These are phyloP conservation scores for Channallabes apus DNA, from an alignment of 2,797 vertebrate genomes.

Conservation along the genomic window DNA sequence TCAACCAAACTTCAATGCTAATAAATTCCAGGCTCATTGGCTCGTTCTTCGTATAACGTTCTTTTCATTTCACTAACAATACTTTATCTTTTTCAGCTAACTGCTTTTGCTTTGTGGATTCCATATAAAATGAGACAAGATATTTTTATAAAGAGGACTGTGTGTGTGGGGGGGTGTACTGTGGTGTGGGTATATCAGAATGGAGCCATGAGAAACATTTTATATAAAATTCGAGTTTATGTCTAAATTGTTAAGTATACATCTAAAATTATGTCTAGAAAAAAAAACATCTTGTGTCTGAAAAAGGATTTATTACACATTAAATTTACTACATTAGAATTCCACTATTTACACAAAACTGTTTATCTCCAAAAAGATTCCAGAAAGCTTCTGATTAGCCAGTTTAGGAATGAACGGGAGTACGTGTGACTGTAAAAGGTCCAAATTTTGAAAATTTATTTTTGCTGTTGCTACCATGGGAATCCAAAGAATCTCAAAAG, in stretches of 20 bases:
- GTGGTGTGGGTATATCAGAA: too few relatives aligned
- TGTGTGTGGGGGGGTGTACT: too few relatives aligned
- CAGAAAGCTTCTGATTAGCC: background rate
- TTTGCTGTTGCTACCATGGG: background rate
- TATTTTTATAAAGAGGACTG: background rate
- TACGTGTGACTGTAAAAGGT: background rate
- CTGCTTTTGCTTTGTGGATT: background rate
- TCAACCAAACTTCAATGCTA: slow-evolving; percentile 81
- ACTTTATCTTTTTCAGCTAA: background rate
- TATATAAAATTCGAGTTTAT: too few relatives aligned
- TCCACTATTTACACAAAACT: background rate
- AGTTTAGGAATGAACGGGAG: background rate
- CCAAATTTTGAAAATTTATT: too few relatives aligned
- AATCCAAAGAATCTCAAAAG: background rate
- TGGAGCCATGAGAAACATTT: too few relatives aligned
- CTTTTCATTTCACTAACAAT: slow-evolving; percentile 17
- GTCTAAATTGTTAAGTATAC: too few relatives aligned
- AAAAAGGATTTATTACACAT: background rate
- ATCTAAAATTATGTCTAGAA: too few relatives aligned
- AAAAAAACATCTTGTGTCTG: too few relatives aligned
- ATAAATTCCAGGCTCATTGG: slow-evolving; percentile 83
- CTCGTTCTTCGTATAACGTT: slow-evolving; percentile 54
- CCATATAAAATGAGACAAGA: background rate
- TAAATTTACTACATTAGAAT: background rate
- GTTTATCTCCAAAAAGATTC: background rate